These are phyloP conservation scores for Helicoverpa assulta DNA, from an alignment of 2,888 invertebrate genomes.

Conservation along the genomic window DNA sequence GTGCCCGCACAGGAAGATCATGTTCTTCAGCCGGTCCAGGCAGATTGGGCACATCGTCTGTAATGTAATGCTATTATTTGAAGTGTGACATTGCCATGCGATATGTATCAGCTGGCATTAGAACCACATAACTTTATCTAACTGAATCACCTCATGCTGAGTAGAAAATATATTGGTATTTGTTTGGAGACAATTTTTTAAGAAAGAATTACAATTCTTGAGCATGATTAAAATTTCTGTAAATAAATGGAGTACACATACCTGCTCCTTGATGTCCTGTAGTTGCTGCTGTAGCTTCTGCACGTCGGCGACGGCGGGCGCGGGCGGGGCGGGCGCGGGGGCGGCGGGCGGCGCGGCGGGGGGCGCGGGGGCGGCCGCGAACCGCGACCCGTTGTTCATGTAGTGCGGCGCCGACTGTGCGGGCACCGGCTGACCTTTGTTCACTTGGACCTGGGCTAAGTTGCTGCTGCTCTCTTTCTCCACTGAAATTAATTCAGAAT, in stretches of 20 bases:
- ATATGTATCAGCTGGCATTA: no score
- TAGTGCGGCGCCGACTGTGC: slow-evolving; percentile 84
- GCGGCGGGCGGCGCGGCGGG: slow-evolving; percentile 33
- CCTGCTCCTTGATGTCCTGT: slow-evolving; percentile 99
- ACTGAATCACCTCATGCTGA: no score
- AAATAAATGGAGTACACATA: slow-evolving; percentile 72
- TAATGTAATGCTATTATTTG: slow-evolving; percentile 74
- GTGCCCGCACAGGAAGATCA: slow-evolving; percentile 99
- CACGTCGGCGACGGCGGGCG: slow-evolving; percentile 91
- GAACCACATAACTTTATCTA: no score
- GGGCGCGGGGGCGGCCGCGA: slow-evolving; percentile 78
- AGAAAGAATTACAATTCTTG: no score
- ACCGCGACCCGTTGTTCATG: slow-evolving; percentile 85
- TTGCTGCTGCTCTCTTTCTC: slow-evolving; percentile 83
- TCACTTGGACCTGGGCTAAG: slow-evolving; percentile 85
- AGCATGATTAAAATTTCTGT: neutral
- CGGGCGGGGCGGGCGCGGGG: slow-evolving; percentile 31
- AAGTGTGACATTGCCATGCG: no score
- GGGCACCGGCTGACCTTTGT: slow-evolving; percentile 86
- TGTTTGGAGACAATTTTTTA: no score
- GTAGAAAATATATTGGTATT: no score
- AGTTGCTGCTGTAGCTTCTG: slow-evolving; percentile 94
- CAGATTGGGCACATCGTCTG: slow-evolving; percentile 99
- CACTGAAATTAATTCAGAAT: slow-evolving; percentile 62
- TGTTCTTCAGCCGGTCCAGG: slow-evolving; percentile 98